Base-by-base conservation (phyloP, 2,888 invertebrate genomes). In the Melanostoma scalare region DNA sequence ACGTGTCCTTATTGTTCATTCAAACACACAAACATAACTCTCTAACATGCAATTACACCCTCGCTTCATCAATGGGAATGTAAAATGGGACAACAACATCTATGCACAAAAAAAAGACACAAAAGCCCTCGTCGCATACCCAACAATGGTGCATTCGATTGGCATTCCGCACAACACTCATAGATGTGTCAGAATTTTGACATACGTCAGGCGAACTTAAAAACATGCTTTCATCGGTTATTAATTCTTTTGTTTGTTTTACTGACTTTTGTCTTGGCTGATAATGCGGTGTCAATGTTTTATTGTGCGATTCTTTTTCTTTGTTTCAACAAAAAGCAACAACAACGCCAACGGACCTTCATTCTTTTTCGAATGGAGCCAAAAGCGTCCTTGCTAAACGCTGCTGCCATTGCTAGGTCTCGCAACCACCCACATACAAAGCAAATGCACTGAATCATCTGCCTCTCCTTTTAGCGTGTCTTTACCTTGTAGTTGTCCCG, bases 361-460 rank as follows among this genome's bases (percentile, higher is more conserved):
- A 30, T 42, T 33, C 60, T 63, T 58, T 65, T 46, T 63, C 36
- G 42, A 20, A 31, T 69, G n/a, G 33, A 20, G 20, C 20, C 20
- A 20, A 20, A 2, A 44, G 60, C 74, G 82, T 84, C 82, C 82
- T 84, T 84, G 78, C 55, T 63, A 56, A 77, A 63, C 52, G 72
- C 48, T 60, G 46, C 10, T 35, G 58, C 63, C 48, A 38, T 50
- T 58, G 56, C 48, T 61, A 61, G 48, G 38, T 50, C 31, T 50
- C 63, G 42, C 30, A 63, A 35, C 67, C 60, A 38, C 56, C 72
- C 55, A 81, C 80, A 55, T 56, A 48, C 38, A 40, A 4, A 60
- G 38, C 31, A 42, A 8, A 44, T 52, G 44, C 52, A 69, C 55
- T 74, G 79, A 79, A 79, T 79, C 79, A 79, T 75, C 65, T 74